Conservation (phyloP, 2,888 invertebrate genomes). For the Diadegma fenestrale region DNA sequence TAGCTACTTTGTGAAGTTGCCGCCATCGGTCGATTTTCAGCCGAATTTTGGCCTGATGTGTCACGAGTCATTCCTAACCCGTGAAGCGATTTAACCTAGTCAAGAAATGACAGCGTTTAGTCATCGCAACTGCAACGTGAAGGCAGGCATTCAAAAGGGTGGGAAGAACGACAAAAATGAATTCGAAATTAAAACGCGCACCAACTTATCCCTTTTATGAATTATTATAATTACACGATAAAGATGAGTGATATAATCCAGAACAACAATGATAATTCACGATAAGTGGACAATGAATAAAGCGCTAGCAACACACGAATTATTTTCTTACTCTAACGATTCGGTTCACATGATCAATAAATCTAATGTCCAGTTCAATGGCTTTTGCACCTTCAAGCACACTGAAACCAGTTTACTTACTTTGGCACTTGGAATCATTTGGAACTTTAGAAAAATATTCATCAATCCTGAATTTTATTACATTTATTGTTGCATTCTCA, state of each 20-base stretch:
- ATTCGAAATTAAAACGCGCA: background rate
- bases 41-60: background rate
- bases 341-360: background rate
- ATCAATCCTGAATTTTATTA: background rate
- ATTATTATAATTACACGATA: background rate
- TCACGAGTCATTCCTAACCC: background rate
- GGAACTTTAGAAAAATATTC: background rate
- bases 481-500: background rate
- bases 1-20: too few relatives aligned
- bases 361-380: background rate
- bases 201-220: background rate
- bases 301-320: too few relatives aligned
- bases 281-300: too few relatives aligned
- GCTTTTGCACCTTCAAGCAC: too few relatives aligned
- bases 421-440: background rate
- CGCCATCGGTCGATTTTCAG: too few relatives aligned
- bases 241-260: too few relatives aligned
- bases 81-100: background rate
- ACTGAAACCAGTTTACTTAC: too few relatives aligned
- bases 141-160: background rate
- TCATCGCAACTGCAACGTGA: background rate
- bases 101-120: slow-evolving; percentile 3
- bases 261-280: too few relatives aligned
- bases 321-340: background rate
- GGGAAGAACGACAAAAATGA: background rate